Conservation (phyloP, 2,888 invertebrate species). For the Eucera pruinosa region DNA sequence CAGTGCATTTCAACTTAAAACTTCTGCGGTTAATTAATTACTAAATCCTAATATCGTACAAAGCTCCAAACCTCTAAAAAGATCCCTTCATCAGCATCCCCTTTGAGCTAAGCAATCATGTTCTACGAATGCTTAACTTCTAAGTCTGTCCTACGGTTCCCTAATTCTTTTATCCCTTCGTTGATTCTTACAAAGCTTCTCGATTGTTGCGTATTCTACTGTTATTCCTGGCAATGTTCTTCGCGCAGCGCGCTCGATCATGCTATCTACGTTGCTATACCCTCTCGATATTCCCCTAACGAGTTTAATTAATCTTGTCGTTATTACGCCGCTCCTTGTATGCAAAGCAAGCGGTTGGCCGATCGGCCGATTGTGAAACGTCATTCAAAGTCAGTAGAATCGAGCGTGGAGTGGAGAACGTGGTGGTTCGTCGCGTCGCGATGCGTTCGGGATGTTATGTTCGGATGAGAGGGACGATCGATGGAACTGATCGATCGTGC, state of each 20-base stretch:
- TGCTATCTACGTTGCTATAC: conserved; percentile 19
- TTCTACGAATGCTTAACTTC: not conserved
- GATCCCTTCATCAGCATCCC: conserved; percentile 23
- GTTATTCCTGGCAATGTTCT: conserved; percentile 27
- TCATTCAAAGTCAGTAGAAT: conserved; percentile 57
- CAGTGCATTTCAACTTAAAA: too few relatives aligned
- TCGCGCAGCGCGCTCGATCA: conserved; percentile 29
- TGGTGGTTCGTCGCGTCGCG: conserved; percentile 30
- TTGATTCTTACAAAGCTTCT: not conserved
- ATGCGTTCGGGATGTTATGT: conserved; percentile 35
- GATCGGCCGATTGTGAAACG: conserved; percentile 53
- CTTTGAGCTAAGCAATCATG: not conserved
- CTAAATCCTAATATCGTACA: not conserved
- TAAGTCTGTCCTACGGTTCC: too few relatives aligned
- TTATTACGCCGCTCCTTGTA: conserved; percentile 48
- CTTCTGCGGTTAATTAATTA: not conserved
- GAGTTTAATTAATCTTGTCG: conserved; percentile 57
- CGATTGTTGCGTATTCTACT: conserved; percentile 20
- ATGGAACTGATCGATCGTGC: conserved; percentile 57
- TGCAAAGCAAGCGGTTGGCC: conserved; percentile 39
- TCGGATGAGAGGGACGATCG: conserved; percentile 33
- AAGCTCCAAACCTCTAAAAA: not conserved
- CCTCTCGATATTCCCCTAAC: conserved; percentile 48
- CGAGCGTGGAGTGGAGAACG: conserved; percentile 5
- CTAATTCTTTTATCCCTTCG: not conserved